Percentiles rank a stretch among this genome's conserved stretches.
Evolutionary conservation across 2,888 invertebrate species (phyloP).

Genomic region (Alentia gelatinosa): DNA sequence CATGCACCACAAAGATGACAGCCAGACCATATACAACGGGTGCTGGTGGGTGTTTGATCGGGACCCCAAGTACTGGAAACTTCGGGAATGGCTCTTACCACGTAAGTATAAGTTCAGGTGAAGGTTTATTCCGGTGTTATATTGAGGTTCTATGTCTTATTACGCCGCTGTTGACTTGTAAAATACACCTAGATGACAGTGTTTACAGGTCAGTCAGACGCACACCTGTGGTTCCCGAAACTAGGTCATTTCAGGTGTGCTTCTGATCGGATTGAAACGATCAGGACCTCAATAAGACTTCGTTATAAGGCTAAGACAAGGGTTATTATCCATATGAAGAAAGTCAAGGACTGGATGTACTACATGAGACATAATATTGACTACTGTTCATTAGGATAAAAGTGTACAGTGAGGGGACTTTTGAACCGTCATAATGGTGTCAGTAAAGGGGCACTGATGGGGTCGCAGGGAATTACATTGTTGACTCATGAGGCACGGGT

Average conservation of each 20-base stretch:
- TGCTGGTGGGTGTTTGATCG: conserved; percentile 98
- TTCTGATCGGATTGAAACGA: too few relatives aligned
- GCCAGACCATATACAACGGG: conserved; percentile 92
- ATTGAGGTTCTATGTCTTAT: too few relatives aligned
- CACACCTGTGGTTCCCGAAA: background rate
- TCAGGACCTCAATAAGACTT: too few relatives aligned
- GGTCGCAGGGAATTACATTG: background rate
- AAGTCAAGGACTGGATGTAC: too few relatives aligned
- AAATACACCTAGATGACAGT: background rate
- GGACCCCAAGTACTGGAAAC: conserved; percentile 82
- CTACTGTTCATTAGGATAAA: too few relatives aligned
- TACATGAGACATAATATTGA: too few relatives aligned
- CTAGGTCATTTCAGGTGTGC: conserved; percentile 43
- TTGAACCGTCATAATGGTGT: background rate
- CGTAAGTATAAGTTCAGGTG: conserved; percentile 65
- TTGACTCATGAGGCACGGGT: background rate
- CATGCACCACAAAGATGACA: conserved; percentile 89
- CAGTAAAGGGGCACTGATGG: conserved; percentile 38
- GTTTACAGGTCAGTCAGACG: background rate
- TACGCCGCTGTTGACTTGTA: background rate
- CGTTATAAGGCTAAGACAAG: too few relatives aligned
- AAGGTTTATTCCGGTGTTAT: too few relatives aligned
- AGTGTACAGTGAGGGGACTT: background rate
- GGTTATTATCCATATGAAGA: too few relatives aligned
- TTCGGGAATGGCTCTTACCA: conserved; percentile 81